phyloP scores from a whole-genome alignment of 2,888 invertebrate genomes.

The Gisinianus flammeolus region DNA sequence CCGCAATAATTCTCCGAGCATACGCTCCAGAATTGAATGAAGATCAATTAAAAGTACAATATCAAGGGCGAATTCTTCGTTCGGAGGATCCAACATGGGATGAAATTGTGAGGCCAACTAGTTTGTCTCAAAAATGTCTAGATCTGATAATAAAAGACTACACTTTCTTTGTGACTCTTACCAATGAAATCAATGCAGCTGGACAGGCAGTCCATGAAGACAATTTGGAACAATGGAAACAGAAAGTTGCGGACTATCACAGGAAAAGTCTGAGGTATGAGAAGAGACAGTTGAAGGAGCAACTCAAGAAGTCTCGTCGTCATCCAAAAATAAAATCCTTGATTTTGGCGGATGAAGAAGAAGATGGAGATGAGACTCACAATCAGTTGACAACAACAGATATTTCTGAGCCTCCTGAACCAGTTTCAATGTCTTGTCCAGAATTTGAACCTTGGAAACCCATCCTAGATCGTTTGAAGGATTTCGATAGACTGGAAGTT shows the following conservation, averaged over 20 bases:
- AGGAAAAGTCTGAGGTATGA: slow-evolving; percentile 44
- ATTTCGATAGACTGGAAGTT: slow-evolving; percentile 47
- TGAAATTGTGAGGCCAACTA: slow-evolving; percentile 38
- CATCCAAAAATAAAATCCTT: not conserved
- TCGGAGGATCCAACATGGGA: slow-evolving; percentile 57
- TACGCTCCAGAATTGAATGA: slow-evolving; percentile 50
- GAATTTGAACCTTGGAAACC: slow-evolving; percentile 43
- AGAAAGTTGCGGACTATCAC: slow-evolving; percentile 44
- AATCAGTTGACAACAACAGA: slow-evolving; percentile 20
- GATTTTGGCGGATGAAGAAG: slow-evolving; percentile 2
- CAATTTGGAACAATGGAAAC: slow-evolving; percentile 46
- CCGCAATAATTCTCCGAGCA: slow-evolving; percentile 52
- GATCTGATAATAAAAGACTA: slow-evolving; percentile 52
- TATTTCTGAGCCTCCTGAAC: slow-evolving; percentile 19
- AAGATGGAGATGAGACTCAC: slow-evolving; percentile 41
- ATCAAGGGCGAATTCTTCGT: slow-evolving; percentile 49
- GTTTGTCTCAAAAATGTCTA: slow-evolving; percentile 45
- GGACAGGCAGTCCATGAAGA: slow-evolving; percentile 45
- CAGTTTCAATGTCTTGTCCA: slow-evolving; percentile 46
- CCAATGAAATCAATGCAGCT: slow-evolving; percentile 48
- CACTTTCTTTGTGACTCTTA: slow-evolving; percentile 49
- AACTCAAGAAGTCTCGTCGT: not conserved
- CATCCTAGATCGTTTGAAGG: slow-evolving; percentile 37
- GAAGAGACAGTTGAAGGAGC: not conserved
- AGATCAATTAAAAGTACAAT: slow-evolving; percentile 50